phyloP scores from a whole-genome alignment of 2,113 vertebrate genomes.

The Aptenodytes patagonicus region DNA sequence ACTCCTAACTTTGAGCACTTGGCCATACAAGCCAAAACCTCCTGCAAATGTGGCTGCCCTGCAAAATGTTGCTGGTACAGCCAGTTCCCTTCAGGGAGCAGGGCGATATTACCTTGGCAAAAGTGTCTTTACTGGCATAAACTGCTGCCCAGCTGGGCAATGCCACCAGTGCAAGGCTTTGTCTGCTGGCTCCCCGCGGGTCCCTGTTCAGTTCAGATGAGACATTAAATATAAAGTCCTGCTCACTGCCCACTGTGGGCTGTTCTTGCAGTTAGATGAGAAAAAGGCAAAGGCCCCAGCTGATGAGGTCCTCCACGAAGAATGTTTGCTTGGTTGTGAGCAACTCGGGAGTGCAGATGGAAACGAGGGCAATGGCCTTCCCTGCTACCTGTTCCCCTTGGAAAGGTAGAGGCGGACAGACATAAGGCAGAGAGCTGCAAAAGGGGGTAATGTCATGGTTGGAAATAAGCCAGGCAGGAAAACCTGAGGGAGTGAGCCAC shows the following conservation, averaged over 20 bases:
- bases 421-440: neutral
- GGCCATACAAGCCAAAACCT: neutral
- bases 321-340: neutral
- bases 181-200: neutral
- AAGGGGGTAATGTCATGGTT: neutral
- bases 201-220: neutral
- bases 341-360: neutral
- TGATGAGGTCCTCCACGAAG: neutral
- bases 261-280: neutral
- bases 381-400: neutral
- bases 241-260: neutral
- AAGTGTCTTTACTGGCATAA: neutral
- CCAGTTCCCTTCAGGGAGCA: neutral
- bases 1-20: accelerated
- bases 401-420: neutral
- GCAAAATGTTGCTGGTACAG: neutral
- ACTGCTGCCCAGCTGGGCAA: neutral
- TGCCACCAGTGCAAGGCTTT: neutral
- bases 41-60: neutral
- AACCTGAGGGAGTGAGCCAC: neutral
- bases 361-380: neutral
- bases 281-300: neutral
- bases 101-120: neutral
- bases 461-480: neutral
- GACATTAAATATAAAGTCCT: neutral